Evolutionary conservation across 1,140 invertebrate species (phyloP).

Genomic region (Aphis craccivora): DNA sequence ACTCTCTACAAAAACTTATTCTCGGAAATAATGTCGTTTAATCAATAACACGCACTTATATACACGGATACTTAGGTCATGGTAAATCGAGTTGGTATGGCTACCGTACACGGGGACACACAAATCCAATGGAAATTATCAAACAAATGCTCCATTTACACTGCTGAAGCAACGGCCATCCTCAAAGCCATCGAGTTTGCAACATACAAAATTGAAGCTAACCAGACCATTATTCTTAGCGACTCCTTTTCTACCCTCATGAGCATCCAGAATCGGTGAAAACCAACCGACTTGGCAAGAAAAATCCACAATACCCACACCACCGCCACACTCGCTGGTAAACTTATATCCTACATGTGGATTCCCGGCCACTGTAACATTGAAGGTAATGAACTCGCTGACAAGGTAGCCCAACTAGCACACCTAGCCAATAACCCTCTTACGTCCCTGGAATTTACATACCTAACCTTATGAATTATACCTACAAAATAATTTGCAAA

Average conservation of each 20-base stretch:
- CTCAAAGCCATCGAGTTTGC: neutral
- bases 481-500: too few species aligned
- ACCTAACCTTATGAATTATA: too few species aligned
- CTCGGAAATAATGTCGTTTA: too few species aligned
- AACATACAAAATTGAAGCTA: neutral
- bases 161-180: neutral
- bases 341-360: neutral
- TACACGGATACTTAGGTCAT: too few species aligned
- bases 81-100: neutral
- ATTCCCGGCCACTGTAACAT: too few species aligned
- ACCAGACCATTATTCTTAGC: neutral
- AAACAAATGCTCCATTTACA: neutral
- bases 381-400: too few species aligned
- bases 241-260: neutral
- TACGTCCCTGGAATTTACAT: too few species aligned
- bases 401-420: too few species aligned
- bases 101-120: neutral
- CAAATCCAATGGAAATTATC: constrained; percentile 16
- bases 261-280: neutral
- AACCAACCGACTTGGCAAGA: neutral
- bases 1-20: too few species aligned
- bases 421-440: too few species aligned
- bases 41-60: too few species aligned
- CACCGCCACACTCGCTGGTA: too few species aligned
- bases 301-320: neutral